These are phyloP conservation scores for Chlamydotis undulata DNA, from an alignment of 2,113 vertebrate species.

Conservation along the genomic window DNA sequence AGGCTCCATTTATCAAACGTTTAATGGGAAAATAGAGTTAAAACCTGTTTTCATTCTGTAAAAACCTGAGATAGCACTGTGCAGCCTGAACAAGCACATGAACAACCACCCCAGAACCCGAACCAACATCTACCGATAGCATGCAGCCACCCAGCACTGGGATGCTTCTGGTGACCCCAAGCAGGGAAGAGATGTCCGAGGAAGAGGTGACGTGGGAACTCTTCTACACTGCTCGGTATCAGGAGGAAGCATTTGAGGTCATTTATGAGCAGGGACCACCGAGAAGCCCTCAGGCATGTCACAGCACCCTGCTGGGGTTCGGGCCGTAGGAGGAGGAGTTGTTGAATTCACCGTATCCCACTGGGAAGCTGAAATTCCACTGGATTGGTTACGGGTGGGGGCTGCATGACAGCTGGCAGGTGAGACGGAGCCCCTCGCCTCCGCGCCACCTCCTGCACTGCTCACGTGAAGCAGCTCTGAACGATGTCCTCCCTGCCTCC, in stretches of 20 bases:
- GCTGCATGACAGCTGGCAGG: not conserved
- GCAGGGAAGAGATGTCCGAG: not conserved
- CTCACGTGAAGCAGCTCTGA: not conserved
- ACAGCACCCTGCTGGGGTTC: not conserved
- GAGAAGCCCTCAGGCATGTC: not conserved
- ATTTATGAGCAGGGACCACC: too few relatives aligned
- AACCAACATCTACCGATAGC: not conserved
- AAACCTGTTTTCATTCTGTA: not conserved
- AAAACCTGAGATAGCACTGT: not conserved
- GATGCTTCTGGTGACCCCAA: not conserved
- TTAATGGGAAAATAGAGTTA: not conserved
- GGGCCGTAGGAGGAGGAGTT: rapidly evolving
- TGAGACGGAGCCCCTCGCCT: not conserved
- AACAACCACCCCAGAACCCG: not conserved
- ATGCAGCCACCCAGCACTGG: not conserved
- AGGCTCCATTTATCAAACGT: not conserved
- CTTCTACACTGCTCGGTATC: too few relatives aligned
- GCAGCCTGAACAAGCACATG: not conserved
- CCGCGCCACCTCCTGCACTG: not conserved
- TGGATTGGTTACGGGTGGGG: not conserved
- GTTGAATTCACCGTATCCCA: not conserved
- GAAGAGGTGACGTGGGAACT: not conserved
- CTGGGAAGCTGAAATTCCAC: not conserved
- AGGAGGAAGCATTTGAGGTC: not conserved
- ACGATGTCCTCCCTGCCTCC: not conserved